Evolutionary conservation across 1,140 invertebrate species (phyloP).

Genomic region (Hycleus cichorii): DNA sequence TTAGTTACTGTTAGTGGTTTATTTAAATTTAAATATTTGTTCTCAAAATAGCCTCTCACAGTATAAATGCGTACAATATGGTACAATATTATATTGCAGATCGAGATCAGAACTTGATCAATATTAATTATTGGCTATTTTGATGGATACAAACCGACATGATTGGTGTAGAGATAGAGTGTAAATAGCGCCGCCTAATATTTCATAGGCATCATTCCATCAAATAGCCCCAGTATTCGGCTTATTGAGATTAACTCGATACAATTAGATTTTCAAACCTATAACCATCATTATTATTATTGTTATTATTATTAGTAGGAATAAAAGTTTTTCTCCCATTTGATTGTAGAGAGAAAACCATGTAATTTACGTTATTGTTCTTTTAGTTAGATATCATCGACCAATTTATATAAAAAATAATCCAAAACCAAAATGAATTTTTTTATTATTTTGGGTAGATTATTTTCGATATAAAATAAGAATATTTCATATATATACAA

Average conservation of each 20-base stretch:
- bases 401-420: constrained; percentile 22
- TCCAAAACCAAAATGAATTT: too few relatives aligned
- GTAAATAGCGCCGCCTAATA: constrained; percentile 13
- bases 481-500: constrained; percentile 20
- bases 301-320: too few relatives aligned
- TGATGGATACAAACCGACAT: constrained; percentile 22
- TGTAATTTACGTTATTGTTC: too few relatives aligned
- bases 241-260: too few relatives aligned
- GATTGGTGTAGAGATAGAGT: constrained; percentile 20
- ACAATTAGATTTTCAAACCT: too few relatives aligned
- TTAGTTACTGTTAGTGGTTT: neutral
- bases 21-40: constrained; percentile 13
- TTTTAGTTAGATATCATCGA: neutral
- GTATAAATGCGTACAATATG: too few relatives aligned
- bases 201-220: constrained; percentile 1
- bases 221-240: too few relatives aligned
- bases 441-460: too few relatives aligned
- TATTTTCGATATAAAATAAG: constrained; percentile 18
- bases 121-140: constrained; percentile 28
- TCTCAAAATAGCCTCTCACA: too few relatives aligned
- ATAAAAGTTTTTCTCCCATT: too few relatives aligned
- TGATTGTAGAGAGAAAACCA: too few relatives aligned
- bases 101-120: constrained; percentile 22
- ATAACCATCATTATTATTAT: too few relatives aligned
- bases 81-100: constrained; percentile 22